Conservation (phyloP, 2,888 invertebrate genomes). For the Phalera bucephala region DNA sequence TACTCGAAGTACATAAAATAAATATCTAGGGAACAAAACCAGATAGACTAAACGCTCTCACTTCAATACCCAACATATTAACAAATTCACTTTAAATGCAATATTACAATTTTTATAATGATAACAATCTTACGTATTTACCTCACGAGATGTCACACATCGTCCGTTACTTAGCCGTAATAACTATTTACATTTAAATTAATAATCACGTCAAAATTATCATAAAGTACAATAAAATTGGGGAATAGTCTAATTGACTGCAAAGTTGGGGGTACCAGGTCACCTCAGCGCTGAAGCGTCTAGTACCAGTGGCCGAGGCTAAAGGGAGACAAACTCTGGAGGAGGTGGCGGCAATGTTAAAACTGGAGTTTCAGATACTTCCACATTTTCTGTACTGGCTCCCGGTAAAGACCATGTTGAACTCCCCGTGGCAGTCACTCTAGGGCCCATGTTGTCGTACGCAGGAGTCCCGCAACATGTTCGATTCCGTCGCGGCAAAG, state of each 20-base stretch:
- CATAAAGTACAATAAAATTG: constrained; percentile 62
- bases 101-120: constrained; percentile 64
- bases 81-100: constrained; percentile 65
- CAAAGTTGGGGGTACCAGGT: constrained; percentile 67
- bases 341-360: constrained; percentile 82
- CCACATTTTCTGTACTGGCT: constrained; percentile 62
- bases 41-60: constrained; percentile 47
- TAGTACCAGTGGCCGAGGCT: constrained; percentile 77
- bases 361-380: constrained; percentile 69
- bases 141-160: constrained; percentile 76
- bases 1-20: constrained; percentile 65
- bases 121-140: constrained; percentile 78
- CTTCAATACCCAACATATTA: constrained; percentile 61
- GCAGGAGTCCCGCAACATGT: constrained; percentile 84
- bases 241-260: constrained; percentile 79
- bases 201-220: constrained; percentile 65
- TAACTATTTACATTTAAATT: constrained; percentile 65
- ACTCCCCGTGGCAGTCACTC: constrained; percentile 94
- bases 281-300: constrained; percentile 74
- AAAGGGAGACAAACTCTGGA: constrained; percentile 76
- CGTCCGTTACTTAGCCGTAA: constrained; percentile 54
- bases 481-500: constrained; percentile 75
- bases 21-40: constrained; percentile 63
- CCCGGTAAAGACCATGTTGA: constrained; percentile 91
- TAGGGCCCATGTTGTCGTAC: constrained; percentile 95